Base-by-base conservation (phyloP, 2,888 invertebrate species). In the Galerucella pusilla region DNA sequence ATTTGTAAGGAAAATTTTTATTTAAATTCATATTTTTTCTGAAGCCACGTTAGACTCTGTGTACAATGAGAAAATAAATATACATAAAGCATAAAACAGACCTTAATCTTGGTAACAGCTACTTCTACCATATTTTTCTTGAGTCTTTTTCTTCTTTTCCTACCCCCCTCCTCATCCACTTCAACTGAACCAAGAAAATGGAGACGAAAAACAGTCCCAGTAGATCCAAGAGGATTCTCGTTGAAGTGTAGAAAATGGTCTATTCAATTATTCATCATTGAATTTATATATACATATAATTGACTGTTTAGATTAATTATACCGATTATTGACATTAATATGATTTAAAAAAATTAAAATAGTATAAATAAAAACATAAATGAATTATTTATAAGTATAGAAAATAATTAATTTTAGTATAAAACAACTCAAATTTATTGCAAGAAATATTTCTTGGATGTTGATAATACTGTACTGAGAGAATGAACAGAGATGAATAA, bases 91-190 rank as follows among this genome's bases (percentile, higher is more conserved):
- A 74, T 75, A 73, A 75, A 85, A 88, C 90, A 89, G 91, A 94
- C 94, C 94, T 95, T 94, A 87, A 94, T 94, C 90, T 94, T 94
- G 88, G 92, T 92, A 89, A 94, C 94, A 84, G 95, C 94, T 88
- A 94, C 94, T 89, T 94, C 94, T 86, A 95, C 94, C 94, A 94
- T 94, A 90, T 93, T 92, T 92, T 94, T 94, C 93, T 94, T 94
- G 89, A 92, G 93, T 85, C 94, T 90, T 88, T 92, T 93, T 88
- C 93, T 92, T 85, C 93, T 90, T 84, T 93, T 90, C 83, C 93
- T 89, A 85, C 89, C 89, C 85, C 91, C 91, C 90, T 94, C 94
- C 91, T 94, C 94, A 88, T 94, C 94, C 87, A 94, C 93, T 90
- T 94, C 94, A 87, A 94, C 93, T 85, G 94, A 94, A 88, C 95